Conservation (phyloP, 1,140 invertebrate genomes). For the Orchestia grillus region DNA sequence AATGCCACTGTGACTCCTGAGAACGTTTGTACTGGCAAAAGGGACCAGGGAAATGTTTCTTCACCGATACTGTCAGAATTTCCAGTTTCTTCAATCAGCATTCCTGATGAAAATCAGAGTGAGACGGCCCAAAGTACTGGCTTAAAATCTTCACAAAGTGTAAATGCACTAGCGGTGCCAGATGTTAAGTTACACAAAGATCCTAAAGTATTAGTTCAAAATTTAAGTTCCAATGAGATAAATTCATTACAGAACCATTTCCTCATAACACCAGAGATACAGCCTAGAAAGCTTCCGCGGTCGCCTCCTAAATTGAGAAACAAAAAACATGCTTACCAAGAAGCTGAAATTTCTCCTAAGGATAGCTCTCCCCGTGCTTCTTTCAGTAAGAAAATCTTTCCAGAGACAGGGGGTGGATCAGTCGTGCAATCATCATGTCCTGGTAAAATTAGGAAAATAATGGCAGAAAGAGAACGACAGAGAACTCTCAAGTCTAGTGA, state of each 20-base stretch:
- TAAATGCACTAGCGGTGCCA: not conserved
- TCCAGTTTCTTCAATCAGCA: too few species aligned
- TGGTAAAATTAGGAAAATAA: slow-evolving; percentile 33
- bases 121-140: too few species aligned
- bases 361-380: not conserved
- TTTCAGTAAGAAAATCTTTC: not conserved
- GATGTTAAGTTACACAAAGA: slow-evolving; percentile 8
- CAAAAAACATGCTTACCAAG: not conserved
- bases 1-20: too few species aligned
- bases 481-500: not conserved
- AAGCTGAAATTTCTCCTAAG: not conserved
- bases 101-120: too few species aligned
- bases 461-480: slow-evolving; percentile 3
- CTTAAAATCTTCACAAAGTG: not conserved
- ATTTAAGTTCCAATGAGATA: slow-evolving; percentile 21
- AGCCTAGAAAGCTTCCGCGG: not conserved
- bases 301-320: slow-evolving; percentile 29
- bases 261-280: not conserved
- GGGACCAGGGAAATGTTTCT: too few species aligned
- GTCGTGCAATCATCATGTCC: not conserved
- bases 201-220: slow-evolving; percentile 37
- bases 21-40: too few species aligned
- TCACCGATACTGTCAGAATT: too few species aligned
- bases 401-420: not conserved
- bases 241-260: not conserved